Evolutionary conservation across 2,888 invertebrate species (phyloP).

Genomic region (Acanthosepion esculentum): DNA sequence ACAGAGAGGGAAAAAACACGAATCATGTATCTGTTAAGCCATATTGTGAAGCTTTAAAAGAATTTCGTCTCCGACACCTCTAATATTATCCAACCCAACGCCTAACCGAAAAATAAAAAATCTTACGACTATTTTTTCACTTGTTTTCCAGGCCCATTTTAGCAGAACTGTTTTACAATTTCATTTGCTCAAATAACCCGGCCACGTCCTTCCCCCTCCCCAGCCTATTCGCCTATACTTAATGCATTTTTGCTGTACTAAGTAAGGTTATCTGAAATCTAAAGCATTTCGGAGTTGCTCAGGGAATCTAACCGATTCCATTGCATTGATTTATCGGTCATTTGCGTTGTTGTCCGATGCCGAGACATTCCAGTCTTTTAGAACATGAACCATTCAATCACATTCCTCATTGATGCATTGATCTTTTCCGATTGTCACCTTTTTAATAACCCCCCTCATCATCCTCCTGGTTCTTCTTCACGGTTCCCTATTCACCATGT

Average conservation of each 20-base stretch:
- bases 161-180: neutral
- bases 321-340: neutral
- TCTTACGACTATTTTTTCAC: neutral
- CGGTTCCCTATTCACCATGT: too few species aligned
- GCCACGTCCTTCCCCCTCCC: neutral
- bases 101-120: too few species aligned
- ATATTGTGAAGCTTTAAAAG: neutral
- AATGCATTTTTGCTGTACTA: conserved; percentile 4
- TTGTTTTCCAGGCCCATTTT: neutral
- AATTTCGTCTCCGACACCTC: neutral
- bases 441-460: too few species aligned
- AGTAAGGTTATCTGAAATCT: neutral
- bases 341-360: neutral
- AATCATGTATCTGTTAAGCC: neutral
- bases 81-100: neutral
- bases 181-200: neutral
- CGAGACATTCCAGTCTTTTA: neutral
- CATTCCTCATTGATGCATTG: neutral
- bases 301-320: neutral
- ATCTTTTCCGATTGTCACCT: neutral
- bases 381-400: neutral
- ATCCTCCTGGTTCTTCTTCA: neutral
- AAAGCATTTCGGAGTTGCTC: neutral
- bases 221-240: neutral
- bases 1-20: neutral